These are phyloP conservation scores for Andrena dorsata DNA, from an alignment of 2,888 invertebrate species.

Conservation along the genomic window DNA sequence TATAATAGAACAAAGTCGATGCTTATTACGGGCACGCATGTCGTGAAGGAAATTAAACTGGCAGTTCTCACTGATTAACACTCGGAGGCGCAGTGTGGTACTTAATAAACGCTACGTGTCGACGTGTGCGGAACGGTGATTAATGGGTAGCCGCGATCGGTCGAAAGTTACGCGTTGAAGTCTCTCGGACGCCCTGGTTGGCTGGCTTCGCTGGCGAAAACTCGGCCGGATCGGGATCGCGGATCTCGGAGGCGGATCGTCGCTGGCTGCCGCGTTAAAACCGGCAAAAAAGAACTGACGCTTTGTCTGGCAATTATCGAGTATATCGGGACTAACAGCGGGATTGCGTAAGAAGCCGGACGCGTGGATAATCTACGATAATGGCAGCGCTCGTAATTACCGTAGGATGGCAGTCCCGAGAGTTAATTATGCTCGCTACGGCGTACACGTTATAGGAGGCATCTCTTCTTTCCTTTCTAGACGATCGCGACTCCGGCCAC, in stretches of 20 bases:
- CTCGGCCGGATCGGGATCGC: conserved; percentile 6
- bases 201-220: background rate
- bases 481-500: conserved; percentile 21
- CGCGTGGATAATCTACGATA: conserved; percentile 65
- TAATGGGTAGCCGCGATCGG: conserved; percentile 64
- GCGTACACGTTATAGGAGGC: conserved; percentile 66
- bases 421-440: conserved; percentile 71
- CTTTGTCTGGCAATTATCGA: conserved; percentile 55
- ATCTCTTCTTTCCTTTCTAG: conserved; percentile 46
- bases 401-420: conserved; percentile 53
- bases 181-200: background rate
- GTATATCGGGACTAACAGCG: conserved; percentile 48
- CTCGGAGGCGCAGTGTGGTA: conserved; percentile 51
- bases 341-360: conserved; percentile 50
- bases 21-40: conserved; percentile 64
- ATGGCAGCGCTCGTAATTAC: conserved; percentile 74
- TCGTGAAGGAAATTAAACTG: conserved; percentile 62
- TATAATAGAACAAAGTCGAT: conserved; percentile 61
- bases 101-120: conserved; percentile 70
- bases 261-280: conserved; percentile 3
- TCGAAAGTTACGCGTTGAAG: conserved; percentile 54
- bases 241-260: background rate
- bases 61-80: conserved; percentile 65
- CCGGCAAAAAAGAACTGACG: conserved; percentile 20
- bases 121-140: conserved; percentile 66